Evolutionary conservation across 2,797 vertebrate genomes (phyloP).

Genomic region (Varecia variegata): DNA sequence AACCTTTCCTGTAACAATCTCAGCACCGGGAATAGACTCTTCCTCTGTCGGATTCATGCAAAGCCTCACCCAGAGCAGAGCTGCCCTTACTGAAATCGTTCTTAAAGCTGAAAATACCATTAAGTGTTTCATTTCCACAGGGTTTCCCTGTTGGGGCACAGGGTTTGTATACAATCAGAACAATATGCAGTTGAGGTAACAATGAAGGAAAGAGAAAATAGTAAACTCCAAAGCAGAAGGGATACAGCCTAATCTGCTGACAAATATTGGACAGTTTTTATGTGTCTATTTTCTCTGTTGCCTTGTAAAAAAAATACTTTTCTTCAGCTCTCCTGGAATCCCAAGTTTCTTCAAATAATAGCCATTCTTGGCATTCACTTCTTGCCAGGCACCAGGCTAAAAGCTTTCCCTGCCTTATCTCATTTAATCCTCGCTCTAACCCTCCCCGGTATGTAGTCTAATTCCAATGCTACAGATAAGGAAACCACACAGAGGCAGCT

Average conservation of each 20-base stretch:
- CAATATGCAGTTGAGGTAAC: background rate
- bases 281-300: constrained; percentile 9
- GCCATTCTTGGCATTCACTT: background rate
- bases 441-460: background rate
- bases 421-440: background rate
- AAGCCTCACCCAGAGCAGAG: background rate
- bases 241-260: background rate
- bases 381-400: background rate
- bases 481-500: background rate
- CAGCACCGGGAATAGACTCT: background rate
- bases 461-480: background rate
- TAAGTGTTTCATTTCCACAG: constrained; percentile 20
- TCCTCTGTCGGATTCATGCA: background rate
- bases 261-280: background rate
- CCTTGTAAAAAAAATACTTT: background rate
- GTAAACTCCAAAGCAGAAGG: background rate
- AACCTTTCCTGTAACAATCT: background rate
- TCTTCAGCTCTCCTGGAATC: background rate
- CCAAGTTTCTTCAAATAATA: background rate
- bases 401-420: background rate
- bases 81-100: background rate
- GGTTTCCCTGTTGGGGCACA: background rate
- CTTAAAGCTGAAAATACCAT: background rate
- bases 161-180: constrained; percentile 21
- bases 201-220: background rate